A percentile compares a stretch with the other conserved stretches of the same genome.
Evolutionary conservation across 2,888 invertebrate species (phyloP).

Genomic region (Lysandra bellargus): DNA sequence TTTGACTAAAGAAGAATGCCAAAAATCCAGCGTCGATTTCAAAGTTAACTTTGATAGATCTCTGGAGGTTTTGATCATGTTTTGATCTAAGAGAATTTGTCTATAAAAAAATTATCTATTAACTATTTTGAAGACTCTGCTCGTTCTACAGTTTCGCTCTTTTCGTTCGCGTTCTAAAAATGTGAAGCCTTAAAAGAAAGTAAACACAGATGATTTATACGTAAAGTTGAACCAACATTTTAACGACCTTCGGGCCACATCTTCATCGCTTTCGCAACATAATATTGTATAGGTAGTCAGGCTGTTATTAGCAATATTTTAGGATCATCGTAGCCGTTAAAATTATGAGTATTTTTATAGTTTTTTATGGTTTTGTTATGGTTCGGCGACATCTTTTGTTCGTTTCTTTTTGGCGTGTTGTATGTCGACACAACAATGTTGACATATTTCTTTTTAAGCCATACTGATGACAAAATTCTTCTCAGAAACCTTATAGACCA

Average conservation of each 20-base stretch:
- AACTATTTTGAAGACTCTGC: no score
- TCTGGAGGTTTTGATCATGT: no score
- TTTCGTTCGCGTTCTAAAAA: no score
- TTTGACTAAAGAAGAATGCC: no score
- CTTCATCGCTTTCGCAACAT: neutral
- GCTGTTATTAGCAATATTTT: neutral
- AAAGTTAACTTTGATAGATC: no score
- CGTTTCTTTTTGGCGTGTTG: neutral
- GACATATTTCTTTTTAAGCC: constrained; percentile 57
- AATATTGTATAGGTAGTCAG: neutral
- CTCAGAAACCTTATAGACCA: constrained; percentile 56
- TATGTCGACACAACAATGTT: constrained; percentile 48
- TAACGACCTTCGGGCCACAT: neutral
- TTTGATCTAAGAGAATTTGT: no score
- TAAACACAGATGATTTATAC: neutral
- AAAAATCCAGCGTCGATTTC: no score
- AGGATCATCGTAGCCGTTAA: neutral
- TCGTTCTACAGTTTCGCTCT: neutral
- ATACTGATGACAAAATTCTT: constrained; percentile 63
- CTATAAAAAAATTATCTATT: no score
- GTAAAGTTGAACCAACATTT: neutral
- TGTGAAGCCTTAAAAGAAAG: neutral
- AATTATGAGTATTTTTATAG: neutral
- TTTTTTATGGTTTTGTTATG: constrained; percentile 3
- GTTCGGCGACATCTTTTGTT: neutral